Evolutionary conservation across 1,140 invertebrate species (phyloP).

Genomic region (Bilobella aurantiaca): DNA sequence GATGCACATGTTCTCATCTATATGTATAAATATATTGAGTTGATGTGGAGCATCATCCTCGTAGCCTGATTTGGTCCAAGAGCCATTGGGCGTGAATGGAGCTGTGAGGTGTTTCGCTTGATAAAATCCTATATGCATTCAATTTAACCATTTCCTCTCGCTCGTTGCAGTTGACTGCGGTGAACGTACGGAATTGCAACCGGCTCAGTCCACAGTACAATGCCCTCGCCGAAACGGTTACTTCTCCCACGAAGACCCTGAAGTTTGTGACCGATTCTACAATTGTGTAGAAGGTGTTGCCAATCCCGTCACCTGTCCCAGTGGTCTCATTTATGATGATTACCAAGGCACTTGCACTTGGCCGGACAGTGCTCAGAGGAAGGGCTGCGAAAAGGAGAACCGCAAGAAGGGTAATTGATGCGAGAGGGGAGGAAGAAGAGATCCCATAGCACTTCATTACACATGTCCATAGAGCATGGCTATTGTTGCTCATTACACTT

Average conservation of each 20-base stretch:
- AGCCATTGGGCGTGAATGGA: too few species aligned
- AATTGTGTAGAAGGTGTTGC: constrained; percentile 49
- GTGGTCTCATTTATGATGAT: constrained; percentile 68
- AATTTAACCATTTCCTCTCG: too few species aligned
- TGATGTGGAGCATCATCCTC: too few species aligned
- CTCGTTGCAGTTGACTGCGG: too few species aligned
- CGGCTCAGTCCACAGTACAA: constrained; percentile 34
- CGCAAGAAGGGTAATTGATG: constrained; percentile 49
- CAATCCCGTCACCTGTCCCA: constrained; percentile 62
- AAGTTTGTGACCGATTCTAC: constrained; percentile 67
- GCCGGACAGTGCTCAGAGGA: constrained; percentile 46
- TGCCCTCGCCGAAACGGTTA: constrained; percentile 67
- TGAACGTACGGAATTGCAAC: constrained; percentile 55
- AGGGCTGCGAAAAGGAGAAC: constrained; percentile 49
- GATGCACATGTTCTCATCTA: too few species aligned
- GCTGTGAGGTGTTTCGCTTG: too few species aligned
- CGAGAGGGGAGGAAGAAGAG: too few species aligned
- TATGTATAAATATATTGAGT: too few species aligned
- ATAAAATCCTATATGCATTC: too few species aligned
- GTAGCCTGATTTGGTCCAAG: too few species aligned
- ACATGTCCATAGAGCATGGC: too few species aligned
- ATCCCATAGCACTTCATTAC: too few species aligned
- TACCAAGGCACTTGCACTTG: constrained; percentile 62
- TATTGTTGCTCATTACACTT: background rate
- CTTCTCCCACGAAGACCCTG: constrained; percentile 64